Evolutionary conservation across 2,797 vertebrate species (phyloP).

Genomic region (Danionella dracula): DNA sequence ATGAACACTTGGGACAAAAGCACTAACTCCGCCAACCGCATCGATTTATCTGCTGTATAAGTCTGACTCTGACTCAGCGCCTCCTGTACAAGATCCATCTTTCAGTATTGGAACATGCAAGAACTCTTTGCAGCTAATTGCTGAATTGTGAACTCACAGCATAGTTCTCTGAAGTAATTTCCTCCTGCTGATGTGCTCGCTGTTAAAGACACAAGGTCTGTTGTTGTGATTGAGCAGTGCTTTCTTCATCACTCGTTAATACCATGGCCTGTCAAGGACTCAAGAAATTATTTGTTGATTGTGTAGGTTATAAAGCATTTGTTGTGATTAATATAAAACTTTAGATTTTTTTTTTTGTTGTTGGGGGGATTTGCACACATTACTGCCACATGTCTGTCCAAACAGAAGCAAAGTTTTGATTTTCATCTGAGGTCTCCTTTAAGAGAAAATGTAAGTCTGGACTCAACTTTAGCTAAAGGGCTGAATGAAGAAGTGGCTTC

Average conservation of each 20-base stretch:
- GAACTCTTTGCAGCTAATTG: not conserved
- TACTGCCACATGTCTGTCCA: too few relatives aligned
- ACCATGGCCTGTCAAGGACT: not conserved
- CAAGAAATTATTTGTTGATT: too few relatives aligned
- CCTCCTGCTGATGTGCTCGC: conserved; percentile 19
- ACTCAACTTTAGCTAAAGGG: not conserved
- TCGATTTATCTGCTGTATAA: conserved; percentile 88
- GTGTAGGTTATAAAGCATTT: too few relatives aligned
- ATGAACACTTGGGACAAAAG: conserved; percentile 93
- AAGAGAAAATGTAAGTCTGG: too few relatives aligned
- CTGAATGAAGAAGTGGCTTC: not conserved
- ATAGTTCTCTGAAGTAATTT: conserved; percentile 14
- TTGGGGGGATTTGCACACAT: too few relatives aligned
- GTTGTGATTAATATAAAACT: too few relatives aligned
- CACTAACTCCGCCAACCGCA: conserved; percentile 83
- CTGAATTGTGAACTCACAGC: not conserved
- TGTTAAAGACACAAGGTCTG: conserved; percentile 31
- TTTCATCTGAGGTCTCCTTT: too few relatives aligned
- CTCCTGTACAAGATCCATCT: conserved; percentile 1
- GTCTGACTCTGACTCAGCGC: not conserved
- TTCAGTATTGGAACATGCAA: not conserved
- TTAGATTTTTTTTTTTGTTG: too few relatives aligned
- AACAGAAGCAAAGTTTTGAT: too few relatives aligned
- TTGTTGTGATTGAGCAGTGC: conserved; percentile 21
- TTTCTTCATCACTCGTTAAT: not conserved